Evolutionary conservation across 1,140 invertebrate genomes (phyloP).

Genomic region (Sitodiplosis mosellana): DNA sequence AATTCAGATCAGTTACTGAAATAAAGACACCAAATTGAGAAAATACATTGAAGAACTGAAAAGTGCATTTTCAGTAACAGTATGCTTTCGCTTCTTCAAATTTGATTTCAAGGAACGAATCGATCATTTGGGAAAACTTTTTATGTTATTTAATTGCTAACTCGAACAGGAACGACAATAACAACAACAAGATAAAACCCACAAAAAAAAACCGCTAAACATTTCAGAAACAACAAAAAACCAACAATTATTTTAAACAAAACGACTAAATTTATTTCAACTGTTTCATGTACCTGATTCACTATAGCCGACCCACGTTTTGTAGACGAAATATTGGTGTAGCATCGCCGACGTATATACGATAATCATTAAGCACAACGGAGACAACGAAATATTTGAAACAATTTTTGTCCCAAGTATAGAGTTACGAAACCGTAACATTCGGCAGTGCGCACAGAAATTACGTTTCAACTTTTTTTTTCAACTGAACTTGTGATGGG

Average conservation of each 20-base stretch:
- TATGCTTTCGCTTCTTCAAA: no score
- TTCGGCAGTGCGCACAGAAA: no score
- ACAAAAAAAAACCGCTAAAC: not conserved
- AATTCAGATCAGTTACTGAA: not conserved
- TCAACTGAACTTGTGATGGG: not conserved
- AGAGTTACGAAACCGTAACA: no score
- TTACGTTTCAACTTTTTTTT: not conserved
- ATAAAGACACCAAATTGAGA: no score
- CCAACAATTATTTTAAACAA: not conserved
- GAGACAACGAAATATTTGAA: no score
- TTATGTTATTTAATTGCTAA: not conserved
- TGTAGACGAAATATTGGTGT: slow-evolving; percentile 26
- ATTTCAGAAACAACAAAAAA: not conserved
- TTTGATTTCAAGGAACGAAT: no score
- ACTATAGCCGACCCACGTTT: slow-evolving; percentile 24
- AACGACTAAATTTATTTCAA: not conserved
- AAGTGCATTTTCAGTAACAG: no score
- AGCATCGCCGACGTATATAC: slow-evolving; percentile 19
- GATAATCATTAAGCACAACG: slow-evolving; percentile 16
- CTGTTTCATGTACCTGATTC: not conserved
- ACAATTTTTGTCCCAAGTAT: no score
- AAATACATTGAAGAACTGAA: not conserved
- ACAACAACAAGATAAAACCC: no score
- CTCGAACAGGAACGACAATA: no score
- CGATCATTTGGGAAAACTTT: not conserved